Evolutionary conservation across 2,888 invertebrate genomes (phyloP).

Genomic region (Pharmacophagus antenor): DNA sequence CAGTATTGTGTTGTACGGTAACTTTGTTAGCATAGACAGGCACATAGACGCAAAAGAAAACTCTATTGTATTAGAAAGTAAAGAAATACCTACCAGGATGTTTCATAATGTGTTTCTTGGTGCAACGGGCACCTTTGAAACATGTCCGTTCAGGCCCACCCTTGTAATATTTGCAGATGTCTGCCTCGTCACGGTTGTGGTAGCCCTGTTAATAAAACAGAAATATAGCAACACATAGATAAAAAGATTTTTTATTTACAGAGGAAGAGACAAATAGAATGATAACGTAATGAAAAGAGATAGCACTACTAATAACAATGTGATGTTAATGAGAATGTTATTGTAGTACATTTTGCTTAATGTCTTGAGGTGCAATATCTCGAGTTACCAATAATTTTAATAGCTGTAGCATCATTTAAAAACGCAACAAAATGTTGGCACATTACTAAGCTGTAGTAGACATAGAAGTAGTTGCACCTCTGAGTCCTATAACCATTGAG

Average conservation of each 20-base stretch:
- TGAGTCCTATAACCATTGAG: too few relatives aligned
- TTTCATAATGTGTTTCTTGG: slow-evolving; percentile 61
- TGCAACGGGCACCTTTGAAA: slow-evolving; percentile 68
- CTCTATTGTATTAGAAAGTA: neutral
- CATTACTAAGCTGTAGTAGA: too few relatives aligned
- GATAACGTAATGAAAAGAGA: neutral
- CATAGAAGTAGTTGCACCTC: too few relatives aligned
- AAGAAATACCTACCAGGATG: slow-evolving; percentile 58
- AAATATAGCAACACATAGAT: neutral
- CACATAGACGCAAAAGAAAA: neutral
- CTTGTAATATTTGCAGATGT: slow-evolving; percentile 73
- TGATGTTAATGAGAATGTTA: too few relatives aligned
- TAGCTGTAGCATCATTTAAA: too few relatives aligned
- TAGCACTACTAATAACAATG: too few relatives aligned
- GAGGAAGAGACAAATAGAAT: neutral
- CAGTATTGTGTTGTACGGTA: too few relatives aligned
- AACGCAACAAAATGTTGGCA: too few relatives aligned
- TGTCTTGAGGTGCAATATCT: too few relatives aligned
- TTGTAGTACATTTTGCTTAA: too few relatives aligned
- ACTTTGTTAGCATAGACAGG: neutral
- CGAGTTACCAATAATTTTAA: too few relatives aligned
- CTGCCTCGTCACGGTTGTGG: slow-evolving; percentile 66
- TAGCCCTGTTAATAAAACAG: slow-evolving; percentile 56
- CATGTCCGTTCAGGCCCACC: slow-evolving; percentile 67
- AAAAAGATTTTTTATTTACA: neutral